Evolutionary conservation across 2,888 invertebrate species (phyloP).

Genomic region (Limenitis arthemis): DNA sequence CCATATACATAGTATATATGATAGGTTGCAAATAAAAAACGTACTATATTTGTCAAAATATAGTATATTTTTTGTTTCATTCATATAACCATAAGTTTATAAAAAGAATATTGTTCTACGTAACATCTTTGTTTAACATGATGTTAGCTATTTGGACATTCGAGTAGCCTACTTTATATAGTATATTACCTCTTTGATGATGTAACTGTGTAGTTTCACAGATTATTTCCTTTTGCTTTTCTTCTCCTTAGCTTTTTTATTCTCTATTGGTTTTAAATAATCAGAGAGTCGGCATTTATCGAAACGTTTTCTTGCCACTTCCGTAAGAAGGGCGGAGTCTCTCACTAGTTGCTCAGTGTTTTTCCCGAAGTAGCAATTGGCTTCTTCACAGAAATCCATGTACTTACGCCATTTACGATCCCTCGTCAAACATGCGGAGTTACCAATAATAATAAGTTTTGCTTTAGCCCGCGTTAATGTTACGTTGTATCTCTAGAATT

Average conservation of each 20-base stretch:
- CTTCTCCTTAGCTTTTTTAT: constrained; percentile 11
- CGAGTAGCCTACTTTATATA: too few species aligned
- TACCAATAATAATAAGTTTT: constrained; percentile 73
- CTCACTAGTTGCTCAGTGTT: constrained; percentile 40
- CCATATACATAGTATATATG: too few species aligned
- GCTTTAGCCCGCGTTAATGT: constrained; percentile 78
- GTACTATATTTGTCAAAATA: too few species aligned
- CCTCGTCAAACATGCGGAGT: constrained; percentile 50
- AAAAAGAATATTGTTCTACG: too few species aligned
- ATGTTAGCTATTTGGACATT: too few species aligned
- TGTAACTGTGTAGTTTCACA: background rate
- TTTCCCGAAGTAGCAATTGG: constrained; percentile 45
- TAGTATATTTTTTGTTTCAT: too few species aligned
- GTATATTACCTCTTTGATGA: too few species aligned
- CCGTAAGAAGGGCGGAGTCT: constrained; percentile 30
- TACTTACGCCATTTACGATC: constrained; percentile 49
- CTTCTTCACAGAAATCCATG: constrained; percentile 46
- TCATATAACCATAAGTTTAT: too few species aligned
- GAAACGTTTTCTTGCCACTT: constrained; percentile 37
- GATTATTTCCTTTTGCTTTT: constrained; percentile 1
- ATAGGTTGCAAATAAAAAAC: too few species aligned
- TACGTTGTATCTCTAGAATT: constrained; percentile 78
- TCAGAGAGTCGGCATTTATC: constrained; percentile 34
- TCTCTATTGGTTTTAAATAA: constrained; percentile 22
- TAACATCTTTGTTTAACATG: too few species aligned